Evolutionary conservation across 1,140 invertebrate genomes (phyloP).

Genomic region (Brachystomella parvula): DNA sequence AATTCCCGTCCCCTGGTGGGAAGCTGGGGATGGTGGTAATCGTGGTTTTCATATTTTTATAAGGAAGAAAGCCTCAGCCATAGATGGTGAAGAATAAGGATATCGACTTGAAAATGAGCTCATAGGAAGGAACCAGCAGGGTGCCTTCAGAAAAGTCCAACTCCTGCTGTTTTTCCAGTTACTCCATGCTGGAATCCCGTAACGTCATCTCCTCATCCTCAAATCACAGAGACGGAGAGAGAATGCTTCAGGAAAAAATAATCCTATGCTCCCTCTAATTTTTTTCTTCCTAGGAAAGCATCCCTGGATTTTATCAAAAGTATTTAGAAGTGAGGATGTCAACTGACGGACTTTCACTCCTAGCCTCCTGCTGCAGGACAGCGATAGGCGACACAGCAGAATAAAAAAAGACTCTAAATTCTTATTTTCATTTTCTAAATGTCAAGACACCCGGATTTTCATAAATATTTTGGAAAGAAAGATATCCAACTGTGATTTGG

Average conservation of each 20-base stretch:
- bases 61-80: slow-evolving; percentile 1
- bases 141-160: slow-evolving; percentile 26
- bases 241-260: background rate
- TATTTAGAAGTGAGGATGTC: background rate
- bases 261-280: background rate
- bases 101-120: slow-evolving; percentile 29
- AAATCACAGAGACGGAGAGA: too few species aligned
- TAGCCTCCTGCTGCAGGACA: background rate
- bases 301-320: background rate
- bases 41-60: slow-evolving; percentile 5
- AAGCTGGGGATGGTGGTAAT: background rate
- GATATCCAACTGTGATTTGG: background rate
- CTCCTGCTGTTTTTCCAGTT: slow-evolving; percentile 32
- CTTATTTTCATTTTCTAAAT: background rate
- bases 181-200: slow-evolving; percentile 13
- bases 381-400: background rate
- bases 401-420: too few species aligned
- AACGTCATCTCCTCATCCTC: background rate
- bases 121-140: slow-evolving; percentile 21
- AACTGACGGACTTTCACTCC: background rate
- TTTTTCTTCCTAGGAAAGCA: background rate
- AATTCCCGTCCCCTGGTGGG: background rate
- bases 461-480: too few species aligned
- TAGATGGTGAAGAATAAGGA: slow-evolving; percentile 19
- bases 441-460: background rate